Base-by-base conservation (phyloP, 2,888 invertebrate genomes). In the Agrotis ipsilon region DNA sequence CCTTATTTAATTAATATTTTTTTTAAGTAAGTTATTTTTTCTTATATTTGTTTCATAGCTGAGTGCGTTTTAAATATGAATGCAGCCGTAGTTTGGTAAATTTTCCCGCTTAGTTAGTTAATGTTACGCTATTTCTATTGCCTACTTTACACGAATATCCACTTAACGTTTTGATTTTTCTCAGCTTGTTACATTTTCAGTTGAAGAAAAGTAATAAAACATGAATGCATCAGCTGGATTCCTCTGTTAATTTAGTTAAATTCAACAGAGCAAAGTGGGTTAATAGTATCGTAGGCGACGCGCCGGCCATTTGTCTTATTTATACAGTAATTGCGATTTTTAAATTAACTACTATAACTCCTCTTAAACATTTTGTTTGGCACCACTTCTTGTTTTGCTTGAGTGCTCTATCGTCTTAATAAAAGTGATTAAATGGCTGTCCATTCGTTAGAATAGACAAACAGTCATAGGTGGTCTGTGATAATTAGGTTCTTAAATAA, bases 281-380 rank as follows among this genome's bases (percentile, higher is more conserved):
- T 81, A 81, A 80, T 81, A 58, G 61, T 58, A 65, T 65, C 54
- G 61, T 62, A 55, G 67, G 64, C 77, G 81, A 80, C 48, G 52
- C 24, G 55, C 27, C 45, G 51, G 60, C 52, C 60, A 80, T 80
- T 76, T 65, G 57, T 79, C 77, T 79, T 81, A 59, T 76, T 67
- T 67, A 62, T 16, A 68, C 67, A 81, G 58, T 68, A 76, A 68
- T 76, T 65, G 64, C 5, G 48, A 76, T 62, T 76, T 81, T 79
- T 71, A 71, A 76, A 79, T 58, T 32, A 45, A 45, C 66, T 51
- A 9, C 67, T 71, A 65, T 39, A 65, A 58, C 52, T 51, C n/a
- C 58, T 68, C 54, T 69, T 60, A 69, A 69, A 66, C 60, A 63
- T 80, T 19, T 19, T 21, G 21, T 75, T 70, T 81, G 83, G 69